These are phyloP conservation scores for Temnothorax longispinosus DNA, from an alignment of 1,140 invertebrate genomes.

Conservation along the genomic window DNA sequence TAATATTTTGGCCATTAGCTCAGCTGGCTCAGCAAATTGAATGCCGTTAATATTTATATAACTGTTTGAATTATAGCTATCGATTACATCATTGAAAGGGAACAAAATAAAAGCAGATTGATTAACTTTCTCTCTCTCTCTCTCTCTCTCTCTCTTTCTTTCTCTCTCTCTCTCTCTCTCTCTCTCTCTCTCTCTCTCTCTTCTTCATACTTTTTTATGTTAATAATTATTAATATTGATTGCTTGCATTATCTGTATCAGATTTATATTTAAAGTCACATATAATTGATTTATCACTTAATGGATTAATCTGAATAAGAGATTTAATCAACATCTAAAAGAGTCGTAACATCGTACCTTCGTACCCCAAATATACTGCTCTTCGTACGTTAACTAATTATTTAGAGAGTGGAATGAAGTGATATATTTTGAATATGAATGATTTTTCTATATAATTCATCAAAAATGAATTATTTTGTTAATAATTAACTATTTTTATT, in stretches of 20 bases:
- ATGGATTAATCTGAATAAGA: background rate
- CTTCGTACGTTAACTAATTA: background rate
- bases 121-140: too few relatives aligned
- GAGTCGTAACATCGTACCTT: background rate
- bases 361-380: background rate
- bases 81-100: background rate
- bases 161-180: too few relatives aligned
- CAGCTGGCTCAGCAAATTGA: background rate
- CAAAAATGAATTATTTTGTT: background rate
- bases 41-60: background rate
- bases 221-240: too few relatives aligned
- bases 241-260: too few relatives aligned
- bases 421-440: background rate
- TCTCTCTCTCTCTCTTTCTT: too few relatives aligned
- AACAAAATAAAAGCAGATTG: background rate
- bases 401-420: background rate
- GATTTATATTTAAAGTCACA: too few relatives aligned
- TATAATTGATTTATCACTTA: background rate
- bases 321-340: background rate
- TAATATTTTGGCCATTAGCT: background rate
- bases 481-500: background rate
- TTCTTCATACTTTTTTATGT: background rate
- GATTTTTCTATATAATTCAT: background rate
- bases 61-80: background rate
- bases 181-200: too few relatives aligned